Base-by-base conservation (phyloP, 2,888 invertebrate genomes). In the Parelbella ahira region DNA sequence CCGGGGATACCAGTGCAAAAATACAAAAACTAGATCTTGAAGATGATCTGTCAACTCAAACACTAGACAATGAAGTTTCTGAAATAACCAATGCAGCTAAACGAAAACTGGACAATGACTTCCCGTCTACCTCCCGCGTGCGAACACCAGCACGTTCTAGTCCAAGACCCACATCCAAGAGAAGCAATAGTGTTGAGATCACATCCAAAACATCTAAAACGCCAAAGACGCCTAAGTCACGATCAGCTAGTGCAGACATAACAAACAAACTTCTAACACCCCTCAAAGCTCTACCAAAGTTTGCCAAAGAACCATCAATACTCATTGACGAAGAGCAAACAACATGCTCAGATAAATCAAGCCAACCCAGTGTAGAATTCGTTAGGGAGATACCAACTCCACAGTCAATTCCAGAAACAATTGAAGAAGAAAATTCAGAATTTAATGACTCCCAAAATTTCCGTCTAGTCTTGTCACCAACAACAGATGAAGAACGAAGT, bases 361-460 rank as follows among this genome's bases (percentile, higher is more conserved):
- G 50, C 39, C 64, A 64, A 11, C 70, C 74, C 0, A 76, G 68
- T 34, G 63, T 73, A 1, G 75, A 77, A 46, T 71, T 77, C 18
- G 59, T 74, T 0, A 58, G 57, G 47, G 75, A 80, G 64, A 68
- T 69, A 45, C 60, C 52, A 21, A 53, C 71, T 1, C 57, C 65
- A 0, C 52, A 48, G 9, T 58, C 63, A 44, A 51, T 73, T 9
- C 66, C 73, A 6, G 73, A 75, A 46, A 71, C 71, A 0, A 78
- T 78, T 8, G 27, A 47, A 1, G 76, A 76, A 43, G 82, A 83
- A 51, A 63, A 42, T 34, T 68, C 71, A 0, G 77, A 78, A 36
- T 38, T 76, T 3, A 73, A 81, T 38, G 86, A 88, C 50, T 88
- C 88, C 0, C 88, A 88, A 64, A 71, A 69, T 32, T 68, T 88